phyloP scores from a whole-genome alignment of 2,797 vertebrate species.

The Valencia hispanica region DNA sequence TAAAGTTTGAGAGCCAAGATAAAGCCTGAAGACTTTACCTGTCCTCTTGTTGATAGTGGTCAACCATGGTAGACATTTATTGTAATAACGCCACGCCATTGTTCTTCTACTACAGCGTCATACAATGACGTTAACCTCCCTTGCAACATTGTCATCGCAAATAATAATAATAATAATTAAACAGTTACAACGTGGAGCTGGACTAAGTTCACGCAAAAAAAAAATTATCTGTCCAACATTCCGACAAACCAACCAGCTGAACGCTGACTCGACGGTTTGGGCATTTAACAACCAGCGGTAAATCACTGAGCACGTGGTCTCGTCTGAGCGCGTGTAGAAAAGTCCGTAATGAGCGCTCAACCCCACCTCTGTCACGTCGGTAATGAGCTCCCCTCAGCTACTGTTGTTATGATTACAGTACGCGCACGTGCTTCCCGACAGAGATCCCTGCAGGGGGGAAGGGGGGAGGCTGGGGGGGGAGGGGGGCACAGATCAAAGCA shows the following conservation, averaged over 20 bases:
- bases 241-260: neutral
- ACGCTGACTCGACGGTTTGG: neutral
- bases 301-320: constrained; percentile 24
- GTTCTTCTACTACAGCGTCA: neutral
- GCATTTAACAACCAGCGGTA: neutral
- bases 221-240: neutral
- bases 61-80: neutral
- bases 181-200: neutral
- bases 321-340: neutral
- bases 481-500: constrained; percentile 38
- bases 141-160: neutral
- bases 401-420: constrained; percentile 46
- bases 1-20: neutral
- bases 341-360: neutral
- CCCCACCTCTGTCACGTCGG: neutral
- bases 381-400: neutral
- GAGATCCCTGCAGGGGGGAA: constrained; percentile 45
- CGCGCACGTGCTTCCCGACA: constrained; percentile 33
- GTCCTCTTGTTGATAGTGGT: neutral
- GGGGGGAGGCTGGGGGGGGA: no score
- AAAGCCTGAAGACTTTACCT: neutral
- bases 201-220: neutral
- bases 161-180: no score
- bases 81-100: neutral
- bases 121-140: neutral